Conservation (phyloP, 2,797 vertebrate genomes). For the Mormyrus proboscirostris region DNA sequence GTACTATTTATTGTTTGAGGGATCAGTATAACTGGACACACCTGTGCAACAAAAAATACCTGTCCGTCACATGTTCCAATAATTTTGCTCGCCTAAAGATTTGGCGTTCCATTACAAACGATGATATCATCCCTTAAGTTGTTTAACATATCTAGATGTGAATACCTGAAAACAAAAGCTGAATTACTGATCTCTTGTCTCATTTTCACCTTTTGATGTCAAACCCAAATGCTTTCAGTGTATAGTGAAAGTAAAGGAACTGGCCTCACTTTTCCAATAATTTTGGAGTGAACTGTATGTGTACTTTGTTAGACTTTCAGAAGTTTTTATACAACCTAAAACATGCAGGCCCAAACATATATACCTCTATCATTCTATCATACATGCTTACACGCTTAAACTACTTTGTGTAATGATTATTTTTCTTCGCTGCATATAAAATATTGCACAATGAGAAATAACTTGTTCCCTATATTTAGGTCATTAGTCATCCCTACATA, state of each 20-base stretch:
- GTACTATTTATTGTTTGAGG: no score
- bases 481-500: background rate
- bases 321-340: background rate
- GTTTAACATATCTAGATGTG: background rate
- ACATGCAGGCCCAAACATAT: background rate
- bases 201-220: background rate
- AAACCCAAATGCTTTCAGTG: background rate
- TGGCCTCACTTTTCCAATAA: background rate
- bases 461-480: background rate
- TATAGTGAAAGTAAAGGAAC: background rate
- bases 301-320: background rate
- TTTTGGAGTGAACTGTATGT: background rate
- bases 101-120: background rate
- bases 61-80: background rate
- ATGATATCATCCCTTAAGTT: background rate
- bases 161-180: background rate
- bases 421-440: background rate
- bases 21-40: background rate
- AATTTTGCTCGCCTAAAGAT: background rate
- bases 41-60: background rate
- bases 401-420: background rate
- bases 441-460: background rate
- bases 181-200: background rate
- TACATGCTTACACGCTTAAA: background rate
- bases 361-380: background rate